Evolutionary conservation across 2,888 invertebrate genomes (phyloP).

Genomic region (Cacoxenus indagator): DNA sequence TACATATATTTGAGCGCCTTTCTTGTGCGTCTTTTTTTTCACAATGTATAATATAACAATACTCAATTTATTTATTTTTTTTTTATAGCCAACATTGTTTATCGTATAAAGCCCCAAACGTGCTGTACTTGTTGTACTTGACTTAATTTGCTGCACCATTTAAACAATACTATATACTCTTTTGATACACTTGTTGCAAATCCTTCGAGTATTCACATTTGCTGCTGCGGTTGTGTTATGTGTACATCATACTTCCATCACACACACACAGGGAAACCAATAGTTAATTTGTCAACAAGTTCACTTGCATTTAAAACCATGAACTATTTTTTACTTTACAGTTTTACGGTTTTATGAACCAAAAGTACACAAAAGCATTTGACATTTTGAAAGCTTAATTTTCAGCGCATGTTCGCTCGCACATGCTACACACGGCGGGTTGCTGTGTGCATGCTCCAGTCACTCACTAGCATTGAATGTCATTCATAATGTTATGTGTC

Average conservation of each 20-base stretch:
- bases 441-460: neutral
- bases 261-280: neutral
- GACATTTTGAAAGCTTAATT: constrained; percentile 56
- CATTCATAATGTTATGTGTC: constrained; percentile 25
- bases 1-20: no score
- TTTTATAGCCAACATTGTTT: no score
- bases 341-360: constrained; percentile 33
- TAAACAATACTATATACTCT: neutral
- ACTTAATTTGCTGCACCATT: neutral
- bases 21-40: no score
- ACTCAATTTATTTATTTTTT: neutral
- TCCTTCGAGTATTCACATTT: neutral
- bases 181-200: neutral
- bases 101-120: no score
- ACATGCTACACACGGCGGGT: neutral
- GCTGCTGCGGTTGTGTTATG: neutral
- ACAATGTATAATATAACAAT: no score
- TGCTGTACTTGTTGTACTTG: neutral
- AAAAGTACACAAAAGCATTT: constrained; percentile 53
- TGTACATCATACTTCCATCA: neutral
- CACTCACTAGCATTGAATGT: constrained; percentile 7
- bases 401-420: constrained; percentile 28
- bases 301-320: constrained; percentile 27
- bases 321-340: constrained; percentile 4
- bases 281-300: constrained; percentile 22